phyloP scores from a whole-genome alignment of 2,888 invertebrate species.

The Nomada flava region DNA sequence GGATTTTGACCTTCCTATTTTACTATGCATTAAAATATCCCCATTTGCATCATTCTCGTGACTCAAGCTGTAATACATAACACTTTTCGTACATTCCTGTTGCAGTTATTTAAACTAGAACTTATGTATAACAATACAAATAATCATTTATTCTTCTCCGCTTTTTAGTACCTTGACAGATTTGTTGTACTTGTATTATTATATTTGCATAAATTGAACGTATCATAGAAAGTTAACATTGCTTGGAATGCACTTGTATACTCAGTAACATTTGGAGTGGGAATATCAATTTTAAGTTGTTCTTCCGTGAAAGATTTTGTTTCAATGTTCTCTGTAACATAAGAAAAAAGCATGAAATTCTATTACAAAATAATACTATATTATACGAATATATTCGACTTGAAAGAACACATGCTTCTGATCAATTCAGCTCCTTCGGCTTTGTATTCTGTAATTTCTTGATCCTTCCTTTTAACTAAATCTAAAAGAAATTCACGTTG shows the following conservation, averaged over 20 bases:
- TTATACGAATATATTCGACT: background rate
- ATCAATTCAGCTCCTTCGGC: constrained; percentile 77
- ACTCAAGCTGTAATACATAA: constrained; percentile 18
- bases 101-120: background rate
- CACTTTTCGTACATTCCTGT: background rate
- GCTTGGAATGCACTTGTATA: constrained; percentile 63
- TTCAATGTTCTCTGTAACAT: constrained; percentile 74
- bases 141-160: background rate
- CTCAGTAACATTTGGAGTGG: constrained; percentile 27
- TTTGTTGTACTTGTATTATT: background rate
- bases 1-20: background rate
- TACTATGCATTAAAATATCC: background rate
- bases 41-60: background rate
- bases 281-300: constrained; percentile 60
- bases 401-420: constrained; percentile 70
- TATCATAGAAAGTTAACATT: constrained; percentile 64
- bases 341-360: constrained; percentile 12
- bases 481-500: constrained; percentile 73
- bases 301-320: constrained; percentile 74
- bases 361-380: background rate
- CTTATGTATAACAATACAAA: background rate
- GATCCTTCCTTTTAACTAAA: constrained; percentile 78
- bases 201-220: constrained; percentile 29
- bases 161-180: constrained; percentile 42
- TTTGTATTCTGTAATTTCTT: constrained; percentile 80